Conservation (phyloP, 35 echinoderm and acorn worm species). For the Stichopus chloronotus region DNA sequence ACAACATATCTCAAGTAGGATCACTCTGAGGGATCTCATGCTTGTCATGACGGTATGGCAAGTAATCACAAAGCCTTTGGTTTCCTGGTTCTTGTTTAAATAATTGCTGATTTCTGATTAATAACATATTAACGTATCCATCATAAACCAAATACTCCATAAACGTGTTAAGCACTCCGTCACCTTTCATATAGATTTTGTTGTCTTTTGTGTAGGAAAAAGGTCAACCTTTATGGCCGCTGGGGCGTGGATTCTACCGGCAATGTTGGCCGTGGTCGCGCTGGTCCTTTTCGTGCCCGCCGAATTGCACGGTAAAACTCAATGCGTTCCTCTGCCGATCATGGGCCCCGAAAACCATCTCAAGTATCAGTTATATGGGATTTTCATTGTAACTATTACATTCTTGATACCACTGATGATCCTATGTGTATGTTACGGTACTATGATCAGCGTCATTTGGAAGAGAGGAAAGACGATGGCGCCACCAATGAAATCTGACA, state of each 20-base stretch:
- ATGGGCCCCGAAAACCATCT: background rate
- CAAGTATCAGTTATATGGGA: slow-evolving; percentile 68
- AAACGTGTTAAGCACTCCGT: too few species aligned
- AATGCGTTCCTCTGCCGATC: slow-evolving; percentile 45
- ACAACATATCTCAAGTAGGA: too few species aligned
- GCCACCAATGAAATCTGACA: slow-evolving; percentile 61
- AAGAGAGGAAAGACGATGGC: slow-evolving; percentile 78
- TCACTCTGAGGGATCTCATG: too few species aligned
- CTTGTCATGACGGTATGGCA: too few species aligned
- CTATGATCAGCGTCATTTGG: slow-evolving; percentile 93
- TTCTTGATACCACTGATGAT: slow-evolving; percentile 91
- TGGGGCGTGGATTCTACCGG: slow-evolving; percentile 71
- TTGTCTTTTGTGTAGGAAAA: slow-evolving; percentile 54
- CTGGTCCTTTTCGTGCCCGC: slow-evolving; percentile 66
- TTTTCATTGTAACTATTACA: slow-evolving; percentile 71
- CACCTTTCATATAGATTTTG: too few species aligned
- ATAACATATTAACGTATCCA: too few species aligned
- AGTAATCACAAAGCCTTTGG: too few species aligned
- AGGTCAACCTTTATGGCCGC: slow-evolving; percentile 81
- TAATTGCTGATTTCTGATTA: too few species aligned
- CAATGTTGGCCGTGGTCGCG: slow-evolving; percentile 55
- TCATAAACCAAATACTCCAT: too few species aligned
- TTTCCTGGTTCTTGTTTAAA: too few species aligned
- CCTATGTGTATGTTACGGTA: slow-evolving; percentile 84
- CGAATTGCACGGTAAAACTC: background rate